Evolutionary conservation across 2,888 invertebrate genomes (phyloP).

Genomic region (Xanthorhoe designata): DNA sequence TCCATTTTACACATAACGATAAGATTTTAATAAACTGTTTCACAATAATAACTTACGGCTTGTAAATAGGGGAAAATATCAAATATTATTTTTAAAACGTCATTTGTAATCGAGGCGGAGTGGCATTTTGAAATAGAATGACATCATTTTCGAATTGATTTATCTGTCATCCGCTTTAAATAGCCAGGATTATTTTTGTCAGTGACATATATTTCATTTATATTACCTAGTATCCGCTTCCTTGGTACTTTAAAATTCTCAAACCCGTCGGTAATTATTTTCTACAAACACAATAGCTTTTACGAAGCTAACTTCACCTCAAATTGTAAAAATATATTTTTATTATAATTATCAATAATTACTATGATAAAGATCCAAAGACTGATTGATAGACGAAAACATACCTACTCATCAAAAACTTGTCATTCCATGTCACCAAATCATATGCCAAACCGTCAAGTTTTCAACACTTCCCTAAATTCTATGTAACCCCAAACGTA

Average conservation of each 20-base stretch:
- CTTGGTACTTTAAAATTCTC: neutral
- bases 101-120: slow-evolving; percentile 74
- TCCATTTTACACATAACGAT: slow-evolving; percentile 72
- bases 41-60: slow-evolving; percentile 58
- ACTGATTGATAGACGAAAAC: neutral
- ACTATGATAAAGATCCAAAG: neutral
- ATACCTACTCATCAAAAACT: neutral
- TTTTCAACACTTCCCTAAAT: slow-evolving; percentile 52
- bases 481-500: slow-evolving; percentile 51
- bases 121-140: slow-evolving; percentile 69
- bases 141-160: slow-evolving; percentile 56
- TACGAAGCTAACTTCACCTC: no score
- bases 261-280: no score
- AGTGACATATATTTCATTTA: neutral
- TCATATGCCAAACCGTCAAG: slow-evolving; percentile 13
- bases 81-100: slow-evolving; percentile 69
- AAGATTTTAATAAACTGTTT: slow-evolving; percentile 63
- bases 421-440: slow-evolving; percentile 2
- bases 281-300: no score
- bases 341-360: no score
- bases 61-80: slow-evolving; percentile 72
- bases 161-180: slow-evolving; percentile 34
- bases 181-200: slow-evolving; percentile 27
- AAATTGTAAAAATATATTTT: no score
- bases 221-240: neutral